These are phyloP conservation scores for Clarias batrachus DNA, from an alignment of 2,113 vertebrate genomes.

Conservation along the genomic window DNA sequence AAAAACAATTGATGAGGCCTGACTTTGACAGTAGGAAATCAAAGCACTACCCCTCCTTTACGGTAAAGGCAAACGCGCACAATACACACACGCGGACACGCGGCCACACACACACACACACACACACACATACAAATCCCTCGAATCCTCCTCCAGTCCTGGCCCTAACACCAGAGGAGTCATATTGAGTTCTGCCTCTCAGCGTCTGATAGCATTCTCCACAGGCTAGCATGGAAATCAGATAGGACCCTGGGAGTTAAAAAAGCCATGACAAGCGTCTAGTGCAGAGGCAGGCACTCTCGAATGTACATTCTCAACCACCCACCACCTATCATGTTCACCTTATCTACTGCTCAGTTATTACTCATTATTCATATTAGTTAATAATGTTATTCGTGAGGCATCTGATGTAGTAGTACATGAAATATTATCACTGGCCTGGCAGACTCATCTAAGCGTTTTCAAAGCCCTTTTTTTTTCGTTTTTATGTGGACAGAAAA, in stretches of 20 bases:
- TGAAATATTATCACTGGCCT: not conserved
- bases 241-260: slow-evolving; percentile 45
- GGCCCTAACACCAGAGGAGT: slow-evolving; percentile 36
- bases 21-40: slow-evolving; percentile 69
- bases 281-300: slow-evolving; percentile 22
- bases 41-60: slow-evolving; percentile 56
- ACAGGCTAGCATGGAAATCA: slow-evolving; percentile 48
- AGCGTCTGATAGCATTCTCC: slow-evolving; percentile 51
- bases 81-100: not conserved
- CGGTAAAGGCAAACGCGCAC: slow-evolving; percentile 22
- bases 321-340: not conserved
- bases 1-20: not conserved
- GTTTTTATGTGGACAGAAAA: not conserved
- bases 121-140: slow-evolving; percentile 17
- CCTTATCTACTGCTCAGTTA: not conserved
- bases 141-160: slow-evolving; percentile 25
- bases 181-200: slow-evolving; percentile 45
- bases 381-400: not conserved
- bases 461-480: not conserved
- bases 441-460: not conserved
- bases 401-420: not conserved
- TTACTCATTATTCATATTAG: not conserved
- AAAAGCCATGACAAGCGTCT: slow-evolving; percentile 38
- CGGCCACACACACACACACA: slow-evolving; percentile 6
- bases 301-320: slow-evolving; percentile 5